These are phyloP conservation scores for Osedax fenrisi DNA, from an alignment of 2,888 invertebrate species.

Conservation along the genomic window DNA sequence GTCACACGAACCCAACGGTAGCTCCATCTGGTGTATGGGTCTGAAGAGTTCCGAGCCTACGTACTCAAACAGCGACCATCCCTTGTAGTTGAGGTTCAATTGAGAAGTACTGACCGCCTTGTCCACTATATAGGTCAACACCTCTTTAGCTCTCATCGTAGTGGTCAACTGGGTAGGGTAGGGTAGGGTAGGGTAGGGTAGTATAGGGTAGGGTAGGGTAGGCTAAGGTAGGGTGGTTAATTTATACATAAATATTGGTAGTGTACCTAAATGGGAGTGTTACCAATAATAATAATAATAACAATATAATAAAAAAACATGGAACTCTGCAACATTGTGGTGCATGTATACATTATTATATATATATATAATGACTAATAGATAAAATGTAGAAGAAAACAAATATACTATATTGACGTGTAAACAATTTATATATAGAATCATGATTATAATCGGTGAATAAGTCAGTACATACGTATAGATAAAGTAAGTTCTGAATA, in stretches of 20 bases:
- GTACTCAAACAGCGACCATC: neutral
- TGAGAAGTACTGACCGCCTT: slow-evolving; percentile 11
- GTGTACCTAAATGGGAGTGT: neutral
- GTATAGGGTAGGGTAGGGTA: neutral
- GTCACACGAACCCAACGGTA: neutral
- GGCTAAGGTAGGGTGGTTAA: neutral
- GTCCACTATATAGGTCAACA: slow-evolving; percentile 29
- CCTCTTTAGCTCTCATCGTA: slow-evolving; percentile 53
- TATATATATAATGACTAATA: too few relatives aligned
- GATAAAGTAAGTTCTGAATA: too few relatives aligned
- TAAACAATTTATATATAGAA: too few relatives aligned
- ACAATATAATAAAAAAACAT: too few relatives aligned
- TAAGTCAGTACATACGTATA: too few relatives aligned
- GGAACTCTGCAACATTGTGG: too few relatives aligned
- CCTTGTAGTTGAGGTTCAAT: neutral
- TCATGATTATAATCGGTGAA: too few relatives aligned
- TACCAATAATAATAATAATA: too few relatives aligned
- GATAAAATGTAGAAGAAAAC: too few relatives aligned
- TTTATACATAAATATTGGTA: neutral
- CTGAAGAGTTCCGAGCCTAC: neutral
- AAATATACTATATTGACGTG: too few relatives aligned
- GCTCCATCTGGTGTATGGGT: neutral
- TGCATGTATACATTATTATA: too few relatives aligned
- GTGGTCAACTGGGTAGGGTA: slow-evolving; percentile 59
- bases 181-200: neutral